Percentiles rank a stretch among this genome's conserved stretches.
phyloP scores from a whole-genome alignment of 2,113 vertebrate genomes.

The Fulica atra region DNA sequence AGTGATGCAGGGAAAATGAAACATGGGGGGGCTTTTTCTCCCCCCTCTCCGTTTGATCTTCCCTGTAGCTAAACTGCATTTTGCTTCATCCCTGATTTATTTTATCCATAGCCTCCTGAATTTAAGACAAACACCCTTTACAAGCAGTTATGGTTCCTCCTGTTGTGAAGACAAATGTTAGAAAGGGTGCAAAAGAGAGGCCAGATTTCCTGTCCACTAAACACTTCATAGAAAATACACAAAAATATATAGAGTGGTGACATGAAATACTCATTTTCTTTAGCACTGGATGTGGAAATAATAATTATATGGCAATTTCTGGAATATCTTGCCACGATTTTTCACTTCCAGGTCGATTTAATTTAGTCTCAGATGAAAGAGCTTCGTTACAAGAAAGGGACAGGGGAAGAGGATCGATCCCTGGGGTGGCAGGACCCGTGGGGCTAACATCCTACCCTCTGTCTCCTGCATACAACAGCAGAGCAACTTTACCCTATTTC shows the following conservation, averaged over 20 bases:
- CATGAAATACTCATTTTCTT: neutral
- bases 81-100: neutral
- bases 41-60: neutral
- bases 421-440: accelerated
- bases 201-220: neutral
- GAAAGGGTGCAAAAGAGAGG: neutral
- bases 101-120: neutral
- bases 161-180: neutral
- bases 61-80: neutral
- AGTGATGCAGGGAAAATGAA: neutral
- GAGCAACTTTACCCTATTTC: neutral
- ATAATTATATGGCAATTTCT: neutral
- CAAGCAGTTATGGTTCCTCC: neutral
- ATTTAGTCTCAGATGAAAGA: neutral
- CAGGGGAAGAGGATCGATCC: neutral
- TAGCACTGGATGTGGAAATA: neutral
- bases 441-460: neutral
- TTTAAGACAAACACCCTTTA: neutral
- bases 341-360: neutral
- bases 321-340: neutral
- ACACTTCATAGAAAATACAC: neutral
- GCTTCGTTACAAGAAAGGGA: neutral
- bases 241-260: too few relatives aligned
- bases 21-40: neutral
- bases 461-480: neutral